A percentile compares a stretch with the other conserved stretches of the same genome.
These are phyloP conservation scores for Helleia helle DNA, from an alignment of 2,888 invertebrate species.

Conservation along the genomic window DNA sequence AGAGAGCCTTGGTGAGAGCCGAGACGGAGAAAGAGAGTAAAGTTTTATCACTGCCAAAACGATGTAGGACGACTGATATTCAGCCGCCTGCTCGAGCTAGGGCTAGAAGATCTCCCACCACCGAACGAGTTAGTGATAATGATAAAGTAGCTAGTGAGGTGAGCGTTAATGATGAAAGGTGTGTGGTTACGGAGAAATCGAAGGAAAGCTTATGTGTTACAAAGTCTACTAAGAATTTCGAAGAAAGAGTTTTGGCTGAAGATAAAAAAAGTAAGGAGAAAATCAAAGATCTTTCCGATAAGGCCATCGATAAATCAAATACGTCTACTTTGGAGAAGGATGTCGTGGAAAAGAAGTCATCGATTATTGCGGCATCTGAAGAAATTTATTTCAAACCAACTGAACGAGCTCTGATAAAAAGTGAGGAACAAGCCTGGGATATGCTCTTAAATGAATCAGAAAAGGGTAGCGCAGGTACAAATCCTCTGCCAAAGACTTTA, in stretches of 20 bases:
- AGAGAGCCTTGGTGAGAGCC: conserved; percentile 29
- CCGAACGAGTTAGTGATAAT: conserved; percentile 43
- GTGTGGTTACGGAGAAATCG: conserved; percentile 12
- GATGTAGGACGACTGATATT: conserved; percentile 44
- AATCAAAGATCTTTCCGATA: conserved; percentile 1
- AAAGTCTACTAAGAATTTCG: conserved; percentile 2
- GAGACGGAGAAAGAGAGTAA: conserved; percentile 31
- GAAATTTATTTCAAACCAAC: not conserved
- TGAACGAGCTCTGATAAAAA: conserved; percentile 31
- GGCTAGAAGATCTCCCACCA: conserved; percentile 56
- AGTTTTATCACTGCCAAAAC: conserved; percentile 46
- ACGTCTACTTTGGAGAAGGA: not conserved
- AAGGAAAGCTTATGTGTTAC: not conserved
- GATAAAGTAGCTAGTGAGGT: conserved; percentile 34
- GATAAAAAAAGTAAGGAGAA: conserved; percentile 4
- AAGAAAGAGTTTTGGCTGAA: not conserved
- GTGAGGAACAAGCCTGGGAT: conserved; percentile 64
- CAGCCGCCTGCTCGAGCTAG: conserved; percentile 42
- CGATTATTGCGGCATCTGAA: not conserved
- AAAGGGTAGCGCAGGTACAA: conserved; percentile 28
- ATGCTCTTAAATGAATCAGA: conserved; percentile 50
- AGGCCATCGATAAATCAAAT: conserved; percentile 9
- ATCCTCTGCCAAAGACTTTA: conserved; percentile 23
- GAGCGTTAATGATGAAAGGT: conserved; percentile 37
- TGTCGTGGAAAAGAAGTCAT: not conserved